Base-by-base conservation (phyloP, 2,797 vertebrate species). In the Lemur catta region DNA sequence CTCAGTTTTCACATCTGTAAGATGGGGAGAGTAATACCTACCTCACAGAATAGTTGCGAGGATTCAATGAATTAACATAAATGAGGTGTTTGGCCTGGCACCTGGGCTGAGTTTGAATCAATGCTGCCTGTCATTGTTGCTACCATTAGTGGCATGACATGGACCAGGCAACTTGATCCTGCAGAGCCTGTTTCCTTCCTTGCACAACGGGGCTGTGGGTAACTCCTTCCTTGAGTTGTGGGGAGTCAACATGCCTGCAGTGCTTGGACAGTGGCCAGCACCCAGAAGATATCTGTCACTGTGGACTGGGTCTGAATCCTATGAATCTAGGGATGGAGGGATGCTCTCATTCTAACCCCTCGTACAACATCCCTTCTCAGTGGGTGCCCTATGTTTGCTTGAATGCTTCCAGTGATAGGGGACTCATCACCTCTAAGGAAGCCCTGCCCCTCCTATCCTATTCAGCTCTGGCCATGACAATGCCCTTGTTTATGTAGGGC, bases 351-450 rank as follows among this genome's bases (percentile, higher is more conserved):
- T 65, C 61, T 48, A 80, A 67, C 30, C 35, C 28, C 8, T 79
- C 65, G 1, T 48, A 69, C 26, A 33, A 13, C 43, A 24, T n/a
- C 52, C 38, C n/a, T 48, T 50, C 26, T 41, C 69, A 28, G 33
- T 59, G 65, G 15, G 28, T 15, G 11, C 28, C 48, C n/a, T 65
- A 2, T 3, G 18, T 89, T 63, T 84, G 48, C 63, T 85, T 82
- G 85, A 78, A 89, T 92, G 81, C 89, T 89, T 63, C 93, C 80
- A 38, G 13, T 22, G 35, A 82, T 22, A 55, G 50, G 33, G 2
- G 38, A 46, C 46, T 93, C 86, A 38, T 50, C 38, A 72, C 24
- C 26, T 92, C 41, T 1, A 1, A 88, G 50, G 59, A 88, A 92
- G 28, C 20, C 48, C 63, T 20, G 3, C 14, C 24, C 10, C 22